Base-by-base conservation (phyloP, 2,113 vertebrate species). In the Noturus placidus region DNA sequence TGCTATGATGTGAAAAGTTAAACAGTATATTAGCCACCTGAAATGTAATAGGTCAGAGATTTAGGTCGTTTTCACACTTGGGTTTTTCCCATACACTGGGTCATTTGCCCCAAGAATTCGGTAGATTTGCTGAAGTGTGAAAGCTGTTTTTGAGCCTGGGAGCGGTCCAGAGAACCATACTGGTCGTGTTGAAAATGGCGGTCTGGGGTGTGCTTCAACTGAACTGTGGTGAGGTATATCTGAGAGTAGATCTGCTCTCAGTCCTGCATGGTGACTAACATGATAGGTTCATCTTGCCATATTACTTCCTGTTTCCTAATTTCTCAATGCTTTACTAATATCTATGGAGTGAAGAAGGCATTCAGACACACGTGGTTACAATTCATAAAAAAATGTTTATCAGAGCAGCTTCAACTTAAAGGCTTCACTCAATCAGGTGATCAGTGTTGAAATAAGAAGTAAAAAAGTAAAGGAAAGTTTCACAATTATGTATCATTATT, bases 41-140 rank as follows among this genome's bases (percentile, higher is more conserved):
- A 83, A 83, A 65, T n/a, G 38, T 61, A 50, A 14, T 65, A 50
- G 81, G 57, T 67, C 61, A 46, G 15, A 83, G 81, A 83, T 83
- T 65, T 83, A 65, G 81, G 59, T 83, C 14, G 3, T 65, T 65
- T 83, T 65, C 38, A 46, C 59, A 50, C 38, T 46, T 65, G 81
- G 81, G 30, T 25, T 52, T 81, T 79, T 80, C 57, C 30, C 5
- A 7, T 30, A 81, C 79, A 25, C 13, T 2, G 19, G 52, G 79
- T 81, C 79, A 81, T 38, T 38, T 6, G 10, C 54, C 17, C 10
- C 4, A 30, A 81, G 78, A 59, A 0, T 57, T 83, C 7, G 13
- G 80, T 42, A 61, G 20, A 22, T 42, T 61, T 82, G 22, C 35
- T 82, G 35, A 82, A n/a, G 35, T 82, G 14, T 42, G n/a, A 82